Evolutionary conservation across 2,888 invertebrate species (phyloP), one percentile per base, ranked within the genome.

Genomic region (Zygaena filipendulae): DNA sequence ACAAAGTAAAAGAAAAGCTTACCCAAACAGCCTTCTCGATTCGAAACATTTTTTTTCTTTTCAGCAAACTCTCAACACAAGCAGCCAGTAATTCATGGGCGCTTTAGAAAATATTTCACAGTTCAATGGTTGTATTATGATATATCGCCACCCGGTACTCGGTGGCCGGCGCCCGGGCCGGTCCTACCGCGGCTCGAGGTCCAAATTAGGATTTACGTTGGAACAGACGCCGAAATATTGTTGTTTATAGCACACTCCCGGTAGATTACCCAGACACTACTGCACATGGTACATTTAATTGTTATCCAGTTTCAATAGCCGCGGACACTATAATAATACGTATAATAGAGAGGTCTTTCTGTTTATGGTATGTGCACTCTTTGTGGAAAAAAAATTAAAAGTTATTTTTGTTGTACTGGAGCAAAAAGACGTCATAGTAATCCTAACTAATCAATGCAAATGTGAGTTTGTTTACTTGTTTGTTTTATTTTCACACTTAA

Each of bases 201-300:
- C 44, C 45, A 58, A 63, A 68, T 68, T 63, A 64, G 54, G 58
- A 68, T 68, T 58, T 68, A 68, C 63, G 58, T n/a, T n/a, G n/a
- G n/a, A n/a, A n/a, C n/a, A n/a, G n/a, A n/a, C 52, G 45, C 41
- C 45, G 27, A 42, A 42, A 49, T 54, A 62, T 61, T 51, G 62
- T 61, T 55, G 56, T 58, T 59, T 59, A 59, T 52, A 35, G 53
- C 43, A 27, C 45, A 33, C 38, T 45, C 45, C 22, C 24, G n/a
- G n/a, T n/a, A 11, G 25, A 30, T 30, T 18, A 18, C 11, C 10
- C 9, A 2, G 10, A 13, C n/a, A n/a, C n/a, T n/a, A n/a, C n/a
- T n/a, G n/a, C n/a, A n/a, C n/a, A n/a, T 40, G 44, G 34, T 35
- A 40, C 45, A 47, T 49, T 49, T 45, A 42, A 34, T 20, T 20